These are phyloP conservation scores for Aethina tumida DNA, from an alignment of 1,140 invertebrate genomes.

Conservation along the genomic window DNA sequence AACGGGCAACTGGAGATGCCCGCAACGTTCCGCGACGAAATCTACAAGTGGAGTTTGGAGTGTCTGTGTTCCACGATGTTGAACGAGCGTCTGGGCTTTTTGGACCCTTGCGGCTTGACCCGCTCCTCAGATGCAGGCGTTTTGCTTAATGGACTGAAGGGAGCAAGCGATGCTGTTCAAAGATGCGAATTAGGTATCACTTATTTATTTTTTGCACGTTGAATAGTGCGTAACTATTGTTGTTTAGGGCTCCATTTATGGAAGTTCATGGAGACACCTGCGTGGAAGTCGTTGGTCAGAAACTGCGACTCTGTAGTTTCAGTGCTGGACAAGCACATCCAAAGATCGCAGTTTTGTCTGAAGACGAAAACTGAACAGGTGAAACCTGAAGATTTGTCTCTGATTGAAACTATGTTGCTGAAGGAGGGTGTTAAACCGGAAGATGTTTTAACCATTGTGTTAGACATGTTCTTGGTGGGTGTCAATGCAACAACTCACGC, in stretches of 20 bases:
- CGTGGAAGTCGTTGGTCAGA: constrained; percentile 45
- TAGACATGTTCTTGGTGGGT: constrained; percentile 53
- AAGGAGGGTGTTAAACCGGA: constrained; percentile 45
- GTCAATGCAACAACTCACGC: constrained; percentile 41
- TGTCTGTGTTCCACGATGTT: constrained; percentile 41
- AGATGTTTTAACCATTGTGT: constrained; percentile 48
- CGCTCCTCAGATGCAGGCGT: constrained; percentile 42
- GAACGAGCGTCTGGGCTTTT: constrained; percentile 29
- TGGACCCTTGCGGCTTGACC: constrained; percentile 40
- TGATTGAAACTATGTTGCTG: constrained; percentile 40
- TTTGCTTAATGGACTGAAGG: constrained; percentile 48
- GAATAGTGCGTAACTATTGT: too few species aligned
- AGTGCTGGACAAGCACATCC: constrained; percentile 24
- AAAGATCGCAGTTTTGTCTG: constrained; percentile 20
- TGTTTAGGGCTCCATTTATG: constrained; percentile 48
- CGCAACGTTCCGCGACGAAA: constrained; percentile 44
- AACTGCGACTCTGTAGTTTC: constrained; percentile 27
- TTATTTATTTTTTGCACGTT: constrained; percentile 1
- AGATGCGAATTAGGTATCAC: constrained; percentile 43
- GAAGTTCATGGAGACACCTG: constrained; percentile 53
- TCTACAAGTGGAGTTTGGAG: constrained; percentile 58
- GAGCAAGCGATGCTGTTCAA: constrained; percentile 49
- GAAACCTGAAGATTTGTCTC: constrained; percentile 13
- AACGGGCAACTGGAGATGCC: constrained; percentile 53
- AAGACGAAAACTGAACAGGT: constrained; percentile 23